Conservation (phyloP, 2,113 vertebrate genomes). For the Nerophis lumbriciformis region DNA sequence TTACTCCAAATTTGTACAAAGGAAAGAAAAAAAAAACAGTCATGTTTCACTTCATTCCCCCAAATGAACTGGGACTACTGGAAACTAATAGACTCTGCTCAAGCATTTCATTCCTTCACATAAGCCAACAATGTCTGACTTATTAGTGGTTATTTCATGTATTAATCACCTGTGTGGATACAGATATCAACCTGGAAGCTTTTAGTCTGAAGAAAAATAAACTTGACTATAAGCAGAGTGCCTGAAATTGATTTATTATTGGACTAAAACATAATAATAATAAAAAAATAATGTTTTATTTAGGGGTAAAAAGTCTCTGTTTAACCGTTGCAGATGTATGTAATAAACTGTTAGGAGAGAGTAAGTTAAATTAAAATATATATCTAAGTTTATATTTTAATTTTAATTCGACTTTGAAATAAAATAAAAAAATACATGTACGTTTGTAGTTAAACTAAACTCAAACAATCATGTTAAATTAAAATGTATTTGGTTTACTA, state of each 20-base stretch:
- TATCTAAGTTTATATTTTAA: no score
- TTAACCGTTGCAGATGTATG: no score
- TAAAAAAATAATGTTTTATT: background rate
- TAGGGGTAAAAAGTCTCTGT: no score
- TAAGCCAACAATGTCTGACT: constrained; percentile 38
- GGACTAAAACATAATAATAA: background rate
- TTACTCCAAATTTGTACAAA: constrained; percentile 43
- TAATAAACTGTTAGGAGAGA: no score
- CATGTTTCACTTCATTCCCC: constrained; percentile 50
- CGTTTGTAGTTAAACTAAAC: background rate
- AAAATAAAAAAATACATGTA: no score
- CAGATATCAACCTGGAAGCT: no score
- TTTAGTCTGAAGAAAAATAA: no score
- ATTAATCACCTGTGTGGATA: background rate
- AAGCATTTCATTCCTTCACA: constrained; percentile 44
- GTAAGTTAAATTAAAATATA: no score
- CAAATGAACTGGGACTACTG: constrained; percentile 47
- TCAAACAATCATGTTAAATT: no score
- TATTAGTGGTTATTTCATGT: constrained; percentile 19
- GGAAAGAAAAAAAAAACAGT: constrained; percentile 45
- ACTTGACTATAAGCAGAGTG: no score
- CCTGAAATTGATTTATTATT: background rate
- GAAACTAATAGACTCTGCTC: constrained; percentile 51
- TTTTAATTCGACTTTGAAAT: no score
- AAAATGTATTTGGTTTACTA: no score